Conservation (phyloP, 2,797 vertebrate genomes). For the Sorex maritimensis region DNA sequence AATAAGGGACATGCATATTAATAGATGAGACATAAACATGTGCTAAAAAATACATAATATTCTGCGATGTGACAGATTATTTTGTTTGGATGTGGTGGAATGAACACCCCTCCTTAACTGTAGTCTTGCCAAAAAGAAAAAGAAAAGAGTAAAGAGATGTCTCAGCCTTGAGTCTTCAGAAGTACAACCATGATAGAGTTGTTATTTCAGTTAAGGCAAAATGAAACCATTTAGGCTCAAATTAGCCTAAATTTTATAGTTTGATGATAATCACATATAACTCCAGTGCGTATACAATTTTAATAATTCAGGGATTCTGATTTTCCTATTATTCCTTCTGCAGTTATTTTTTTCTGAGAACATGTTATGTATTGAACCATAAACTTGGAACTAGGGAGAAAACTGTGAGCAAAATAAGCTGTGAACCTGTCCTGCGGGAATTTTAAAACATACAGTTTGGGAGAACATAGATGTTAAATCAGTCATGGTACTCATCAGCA, state of each 20-base stretch:
- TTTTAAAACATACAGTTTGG: neutral
- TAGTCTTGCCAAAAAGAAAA: constrained; percentile 27
- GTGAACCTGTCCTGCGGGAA: neutral
- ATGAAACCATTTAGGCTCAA: constrained; percentile 5
- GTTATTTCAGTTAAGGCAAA: constrained; percentile 16
- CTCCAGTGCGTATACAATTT: neutral
- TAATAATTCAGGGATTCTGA: neutral
- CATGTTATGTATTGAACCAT: neutral
- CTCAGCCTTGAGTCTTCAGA: neutral
- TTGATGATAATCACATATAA: neutral
- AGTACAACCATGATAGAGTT: neutral
- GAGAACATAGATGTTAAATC: neutral
- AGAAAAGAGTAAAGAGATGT: neutral
- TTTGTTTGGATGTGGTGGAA: constrained; percentile 62
- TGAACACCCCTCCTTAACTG: constrained; percentile 1
- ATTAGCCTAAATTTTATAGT: constrained; percentile 28
- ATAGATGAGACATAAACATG: constrained; percentile 63
- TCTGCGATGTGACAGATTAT: constrained; percentile 33
- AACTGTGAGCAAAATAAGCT: neutral
- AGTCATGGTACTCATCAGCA: neutral
- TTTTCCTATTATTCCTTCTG: constrained; percentile 7
- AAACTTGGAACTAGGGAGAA: neutral
- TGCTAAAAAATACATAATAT: neutral
- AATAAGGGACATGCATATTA: constrained; percentile 71
- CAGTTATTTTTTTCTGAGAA: neutral